Evolutionary conservation across 2,797 vertebrate species (phyloP).

Genomic region (Acipenser oxyrinchus): DNA sequence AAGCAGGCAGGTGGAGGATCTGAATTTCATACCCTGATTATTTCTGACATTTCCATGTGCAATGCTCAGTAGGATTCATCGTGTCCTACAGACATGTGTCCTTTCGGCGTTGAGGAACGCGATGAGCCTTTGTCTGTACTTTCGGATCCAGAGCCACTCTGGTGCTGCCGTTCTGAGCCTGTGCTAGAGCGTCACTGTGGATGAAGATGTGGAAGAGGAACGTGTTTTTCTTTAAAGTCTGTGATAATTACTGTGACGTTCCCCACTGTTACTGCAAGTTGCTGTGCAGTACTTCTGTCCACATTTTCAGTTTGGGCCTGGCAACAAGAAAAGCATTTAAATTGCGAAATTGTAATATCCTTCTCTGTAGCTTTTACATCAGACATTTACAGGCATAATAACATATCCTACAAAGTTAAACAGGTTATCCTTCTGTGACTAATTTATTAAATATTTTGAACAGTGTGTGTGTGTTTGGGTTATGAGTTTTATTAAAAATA

Average conservation of each 20-base stretch:
- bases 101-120: slow-evolving; percentile 93
- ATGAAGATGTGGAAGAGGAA: slow-evolving; percentile 94
- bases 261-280: slow-evolving; percentile 95
- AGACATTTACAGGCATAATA: too few relatives aligned
- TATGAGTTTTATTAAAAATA: too few relatives aligned
- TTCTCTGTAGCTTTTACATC: too few relatives aligned
- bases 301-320: slow-evolving; percentile 98
- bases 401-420: too few relatives aligned
- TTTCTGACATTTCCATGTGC: slow-evolving; percentile 67
- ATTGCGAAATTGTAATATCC: too few relatives aligned
- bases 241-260: slow-evolving; percentile 99
- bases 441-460: too few relatives aligned
- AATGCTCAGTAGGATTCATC: slow-evolving; percentile 92
- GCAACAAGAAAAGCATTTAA: slow-evolving; percentile 17
- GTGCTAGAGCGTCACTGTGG: slow-evolving; percentile 95
- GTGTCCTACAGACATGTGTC: slow-evolving; percentile 84
- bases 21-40: slow-evolving; percentile 69
- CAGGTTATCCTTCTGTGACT: too few relatives aligned
- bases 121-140: slow-evolving; percentile 98
- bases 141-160: slow-evolving; percentile 96
- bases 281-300: slow-evolving; percentile 95
- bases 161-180: slow-evolving; percentile 95
- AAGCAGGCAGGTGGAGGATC: slow-evolving; percentile 58
- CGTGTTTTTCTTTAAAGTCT: slow-evolving; percentile 99
- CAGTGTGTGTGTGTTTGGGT: too few relatives aligned